Base-by-base conservation (phyloP, 1,140 invertebrate species). In the Drosophila sechellia region DNA sequence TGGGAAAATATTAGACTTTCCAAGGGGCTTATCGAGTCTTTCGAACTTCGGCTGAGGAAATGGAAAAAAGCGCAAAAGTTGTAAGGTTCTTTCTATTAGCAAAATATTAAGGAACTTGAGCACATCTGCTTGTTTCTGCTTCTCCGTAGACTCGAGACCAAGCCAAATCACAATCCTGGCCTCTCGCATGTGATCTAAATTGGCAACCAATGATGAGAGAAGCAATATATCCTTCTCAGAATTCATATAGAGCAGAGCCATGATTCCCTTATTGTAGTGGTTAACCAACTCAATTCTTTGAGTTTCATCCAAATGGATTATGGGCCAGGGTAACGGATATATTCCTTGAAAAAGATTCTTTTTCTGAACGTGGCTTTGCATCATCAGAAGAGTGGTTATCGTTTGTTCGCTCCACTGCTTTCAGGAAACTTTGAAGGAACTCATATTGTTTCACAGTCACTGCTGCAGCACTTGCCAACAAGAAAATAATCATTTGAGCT, bases 261-360 rank as follows among this genome's bases (percentile, higher is more conserved):
- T 22, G 20, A 22, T 17, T 17, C 1, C 17, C 17, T 17, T 17
- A 17, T 17, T 17, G 17, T 17, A 17, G 17, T 17, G 17, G 17
- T 17, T 17, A 17, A 17, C 17, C 17, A 81, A 17, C 8, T 56
- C 5, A 6, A 72, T 40, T 6, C 25, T 15, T 0, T 42, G 39
- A 1, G 8, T 39, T 17, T 81, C 55, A 31, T 83, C 45, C 0
- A 64, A n/a, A 0, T 66, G 79, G 17, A 86, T 49, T 3, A 64
- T 57, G 34, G 75, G 65, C 78, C 78, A 86, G 13, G 57, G 5
- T 0, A 43, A 1, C 0, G 48, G 10, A 17, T 54, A 45, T 5
- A 69, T 40, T 27, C 54, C 39, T 20, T 70, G 52, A 37, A 86
- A 17, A 8, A 48, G 35, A 10, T 70, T 50, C 5, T 52, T 42